Percentiles rank a stretch among this genome's conserved stretches.
Evolutionary conservation across 2,113 vertebrate species (phyloP).

Genomic region (Edolisoma coerulescens): DNA sequence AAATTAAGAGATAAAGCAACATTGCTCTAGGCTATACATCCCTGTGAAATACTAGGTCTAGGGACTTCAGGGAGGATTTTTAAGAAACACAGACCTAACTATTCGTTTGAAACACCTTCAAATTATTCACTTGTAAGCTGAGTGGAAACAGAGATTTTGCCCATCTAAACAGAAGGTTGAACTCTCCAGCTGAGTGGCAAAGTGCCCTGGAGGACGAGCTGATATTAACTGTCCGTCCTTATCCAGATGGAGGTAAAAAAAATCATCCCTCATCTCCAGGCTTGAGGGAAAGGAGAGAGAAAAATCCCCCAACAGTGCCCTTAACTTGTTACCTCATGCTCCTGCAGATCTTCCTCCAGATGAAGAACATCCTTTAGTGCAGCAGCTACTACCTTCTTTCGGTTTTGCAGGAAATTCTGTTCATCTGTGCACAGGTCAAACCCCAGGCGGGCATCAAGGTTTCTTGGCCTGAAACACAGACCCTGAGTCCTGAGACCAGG

Average conservation of each 20-base stretch:
- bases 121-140: not conserved
- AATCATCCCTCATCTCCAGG: not conserved
- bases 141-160: not conserved
- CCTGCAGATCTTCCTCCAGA: slow-evolving; percentile 66
- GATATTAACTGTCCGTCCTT: not conserved
- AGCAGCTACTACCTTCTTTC: slow-evolving; percentile 70
- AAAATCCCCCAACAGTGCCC: not conserved
- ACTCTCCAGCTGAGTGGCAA: not conserved
- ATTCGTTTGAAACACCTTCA: not conserved
- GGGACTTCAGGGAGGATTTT: not conserved
- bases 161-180: not conserved
- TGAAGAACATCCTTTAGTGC: slow-evolving; percentile 74
- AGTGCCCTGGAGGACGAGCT: not conserved
- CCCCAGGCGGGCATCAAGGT: slow-evolving; percentile 73
- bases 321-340: slow-evolving; percentile 68
- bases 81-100: not conserved
- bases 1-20: not conserved
- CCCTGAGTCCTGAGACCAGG: slow-evolving; percentile 62
- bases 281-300: not conserved
- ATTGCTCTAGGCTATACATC: not conserved
- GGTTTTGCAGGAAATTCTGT: slow-evolving; percentile 76
- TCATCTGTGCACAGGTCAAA: slow-evolving; percentile 77
- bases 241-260: not conserved
- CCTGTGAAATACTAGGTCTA: not conserved
- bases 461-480: slow-evolving; percentile 44